Percentiles rank a stretch among this genome's conserved stretches.
Evolutionary conservation across 2,113 vertebrate species (phyloP).

Genomic region (Xyrauchen texanus): DNA sequence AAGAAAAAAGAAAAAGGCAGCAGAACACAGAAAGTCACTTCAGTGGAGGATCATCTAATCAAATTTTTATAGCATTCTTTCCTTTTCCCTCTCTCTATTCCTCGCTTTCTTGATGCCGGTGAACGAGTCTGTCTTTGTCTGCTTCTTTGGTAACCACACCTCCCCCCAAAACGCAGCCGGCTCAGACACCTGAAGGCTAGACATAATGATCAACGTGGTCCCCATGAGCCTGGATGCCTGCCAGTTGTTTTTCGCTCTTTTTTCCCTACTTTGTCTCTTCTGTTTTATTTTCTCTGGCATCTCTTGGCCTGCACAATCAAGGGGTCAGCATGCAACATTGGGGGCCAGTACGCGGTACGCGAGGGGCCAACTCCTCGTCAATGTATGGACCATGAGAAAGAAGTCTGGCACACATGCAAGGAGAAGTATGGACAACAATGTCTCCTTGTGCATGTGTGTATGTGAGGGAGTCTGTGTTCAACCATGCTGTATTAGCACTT

Average conservation of each 20-base stretch:
- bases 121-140: conserved; percentile 83
- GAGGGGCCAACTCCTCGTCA: conserved; percentile 71
- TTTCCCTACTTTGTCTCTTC: conserved; percentile 26
- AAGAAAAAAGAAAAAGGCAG: conserved; percentile 69
- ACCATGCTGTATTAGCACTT: background rate
- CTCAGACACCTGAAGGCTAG: conserved; percentile 88
- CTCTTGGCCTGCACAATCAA: conserved; percentile 74
- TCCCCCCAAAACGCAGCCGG: conserved; percentile 74
- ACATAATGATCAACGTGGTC: conserved; percentile 95
- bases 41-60: conserved; percentile 69
- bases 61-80: conserved; percentile 76
- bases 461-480: conserved; percentile 23
- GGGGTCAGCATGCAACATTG: conserved; percentile 78
- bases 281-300: conserved; percentile 36
- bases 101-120: conserved; percentile 66
- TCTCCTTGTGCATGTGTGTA: conserved; percentile 62
- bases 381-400: conserved; percentile 76
- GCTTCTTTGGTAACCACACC: conserved; percentile 80
- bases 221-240: conserved; percentile 84
- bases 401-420: conserved; percentile 59
- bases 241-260: conserved; percentile 71
- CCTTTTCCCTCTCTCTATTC: conserved; percentile 49
- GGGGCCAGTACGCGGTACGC: conserved; percentile 51
- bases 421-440: conserved; percentile 84
- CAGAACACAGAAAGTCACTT: conserved; percentile 79